Conservation (phyloP, 2,888 invertebrate genomes). For the Tipula unca region DNA sequence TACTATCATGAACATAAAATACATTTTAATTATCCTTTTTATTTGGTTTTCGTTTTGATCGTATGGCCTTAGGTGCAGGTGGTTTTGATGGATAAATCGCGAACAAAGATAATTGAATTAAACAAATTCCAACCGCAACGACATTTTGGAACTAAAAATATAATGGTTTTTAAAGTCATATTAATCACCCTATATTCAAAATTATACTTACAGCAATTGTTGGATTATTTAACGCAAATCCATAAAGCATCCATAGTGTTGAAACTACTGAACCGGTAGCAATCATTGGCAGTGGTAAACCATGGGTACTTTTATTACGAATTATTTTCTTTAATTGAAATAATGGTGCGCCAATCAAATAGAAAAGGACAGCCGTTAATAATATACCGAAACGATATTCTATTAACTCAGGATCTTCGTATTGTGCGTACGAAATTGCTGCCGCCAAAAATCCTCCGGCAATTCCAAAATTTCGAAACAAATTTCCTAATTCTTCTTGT, state of each 20-base stretch:
- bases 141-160: conserved; percentile 61
- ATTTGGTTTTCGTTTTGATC: neutral
- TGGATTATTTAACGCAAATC: conserved; percentile 35
- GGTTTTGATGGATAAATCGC: conserved; percentile 56
- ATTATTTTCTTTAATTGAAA: conserved; percentile 67
- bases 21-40: conserved; percentile 2
- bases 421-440: conserved; percentile 53
- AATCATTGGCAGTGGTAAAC: conserved; percentile 82
- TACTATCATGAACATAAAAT: neutral
- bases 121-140: conserved; percentile 52
- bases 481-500: conserved; percentile 43
- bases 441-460: conserved; percentile 49
- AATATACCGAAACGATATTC: conserved; percentile 64
- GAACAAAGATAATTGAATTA: conserved; percentile 58
- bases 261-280: conserved; percentile 69
- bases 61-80: conserved; percentile 26
- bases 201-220: conserved; percentile 33
- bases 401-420: conserved; percentile 55
- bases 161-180: conserved; percentile 22
- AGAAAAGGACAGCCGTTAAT: conserved; percentile 57
- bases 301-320: conserved; percentile 70
- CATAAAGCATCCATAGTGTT: conserved; percentile 37
- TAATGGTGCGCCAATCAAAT: conserved; percentile 61
- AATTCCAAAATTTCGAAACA: conserved; percentile 47
- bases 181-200: neutral